phyloP scores from a whole-genome alignment of 1,140 invertebrate genomes.

The Thaumatotibia leucotreta region DNA sequence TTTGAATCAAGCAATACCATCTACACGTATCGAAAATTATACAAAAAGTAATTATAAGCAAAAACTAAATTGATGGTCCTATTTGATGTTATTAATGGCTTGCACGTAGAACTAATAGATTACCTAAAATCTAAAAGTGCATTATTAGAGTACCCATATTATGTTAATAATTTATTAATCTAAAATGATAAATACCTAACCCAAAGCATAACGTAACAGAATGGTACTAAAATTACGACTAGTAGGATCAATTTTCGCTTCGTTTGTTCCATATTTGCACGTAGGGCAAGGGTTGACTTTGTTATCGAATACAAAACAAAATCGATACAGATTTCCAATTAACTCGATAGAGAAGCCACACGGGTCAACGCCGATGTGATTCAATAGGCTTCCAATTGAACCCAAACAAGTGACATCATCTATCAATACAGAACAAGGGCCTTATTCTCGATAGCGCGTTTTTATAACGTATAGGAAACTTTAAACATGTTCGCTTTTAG shows the following conservation, averaged over 20 bases:
- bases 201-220: no score
- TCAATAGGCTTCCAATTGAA: constrained; percentile 4
- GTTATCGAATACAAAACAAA: background rate
- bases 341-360: constrained; percentile 1
- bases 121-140: background rate
- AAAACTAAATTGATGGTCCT: background rate
- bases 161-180: background rate
- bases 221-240: background rate
- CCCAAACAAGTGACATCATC: constrained; percentile 11
- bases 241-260: background rate
- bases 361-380: constrained; percentile 1
- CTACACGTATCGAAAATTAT: no score
- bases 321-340: constrained; percentile 10
- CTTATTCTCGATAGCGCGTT: background rate
- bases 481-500: no score
- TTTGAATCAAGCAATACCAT: background rate
- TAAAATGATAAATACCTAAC: no score
- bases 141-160: background rate
- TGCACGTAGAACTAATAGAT: background rate
- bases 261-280: background rate
- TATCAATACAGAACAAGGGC: background rate
- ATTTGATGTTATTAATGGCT: background rate
- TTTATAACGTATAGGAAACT: no score
- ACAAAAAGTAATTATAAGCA: background rate
- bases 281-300: background rate